Evolutionary conservation across 2,113 vertebrate genomes (phyloP).

Genomic region (Falcunculus frontatus): DNA sequence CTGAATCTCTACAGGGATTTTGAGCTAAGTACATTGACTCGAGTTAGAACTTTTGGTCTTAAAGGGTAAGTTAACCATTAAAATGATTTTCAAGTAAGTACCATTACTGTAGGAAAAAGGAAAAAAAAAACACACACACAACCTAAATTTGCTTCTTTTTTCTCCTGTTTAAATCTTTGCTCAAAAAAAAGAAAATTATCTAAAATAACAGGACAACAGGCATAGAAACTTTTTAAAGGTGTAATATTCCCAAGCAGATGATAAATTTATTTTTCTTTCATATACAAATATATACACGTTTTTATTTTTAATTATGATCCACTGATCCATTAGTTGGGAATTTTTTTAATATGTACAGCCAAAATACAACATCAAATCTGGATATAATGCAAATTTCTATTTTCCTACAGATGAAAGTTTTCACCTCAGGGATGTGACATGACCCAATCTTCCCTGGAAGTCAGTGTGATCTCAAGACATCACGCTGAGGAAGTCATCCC

Average conservation of each 20-base stretch:
- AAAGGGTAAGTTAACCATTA: conserved; percentile 45
- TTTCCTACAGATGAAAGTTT: not conserved
- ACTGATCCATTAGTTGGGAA: not conserved
- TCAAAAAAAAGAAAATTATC: not conserved
- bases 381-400: not conserved
- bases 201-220: not conserved
- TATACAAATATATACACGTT: not conserved
- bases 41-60: conserved; percentile 47
- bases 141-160: not conserved
- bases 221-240: not conserved
- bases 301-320: not conserved
- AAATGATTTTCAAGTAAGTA: not conserved
- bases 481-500: not conserved
- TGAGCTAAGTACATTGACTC: conserved; percentile 48
- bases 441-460: not conserved
- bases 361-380: not conserved
- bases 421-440: not conserved
- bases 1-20: conserved; percentile 59
- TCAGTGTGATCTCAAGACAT: not conserved
- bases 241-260: not conserved
- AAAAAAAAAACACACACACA: not conserved
- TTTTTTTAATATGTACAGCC: not conserved
- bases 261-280: not conserved
- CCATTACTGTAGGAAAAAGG: not conserved
- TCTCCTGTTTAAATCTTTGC: not conserved